Evolutionary conservation across 2,888 invertebrate genomes (phyloP).

Genomic region (Macrostomum cliftonense): DNA sequence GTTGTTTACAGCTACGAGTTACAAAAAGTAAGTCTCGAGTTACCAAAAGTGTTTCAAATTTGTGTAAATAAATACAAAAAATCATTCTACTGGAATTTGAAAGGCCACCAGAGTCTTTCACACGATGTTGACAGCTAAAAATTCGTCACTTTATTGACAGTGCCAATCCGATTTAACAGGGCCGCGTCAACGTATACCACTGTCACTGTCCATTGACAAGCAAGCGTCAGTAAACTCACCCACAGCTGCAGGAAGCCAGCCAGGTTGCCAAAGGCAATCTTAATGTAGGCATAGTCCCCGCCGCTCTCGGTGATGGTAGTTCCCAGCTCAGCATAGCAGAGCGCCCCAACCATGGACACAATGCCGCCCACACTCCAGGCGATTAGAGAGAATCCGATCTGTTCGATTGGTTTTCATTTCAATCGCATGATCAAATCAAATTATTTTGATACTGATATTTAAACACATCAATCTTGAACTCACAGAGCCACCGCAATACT

Average conservation of each 20-base stretch:
- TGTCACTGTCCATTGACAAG: too few species aligned
- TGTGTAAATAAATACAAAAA: too few species aligned
- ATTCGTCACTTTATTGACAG: too few species aligned
- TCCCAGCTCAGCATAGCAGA: slow-evolving; percentile 36
- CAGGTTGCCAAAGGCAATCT: slow-evolving; percentile 65
- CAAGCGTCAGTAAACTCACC: slow-evolving; percentile 31
- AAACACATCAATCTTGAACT: too few species aligned
- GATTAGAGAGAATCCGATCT: slow-evolving; percentile 25
- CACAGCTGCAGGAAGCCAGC: slow-evolving; percentile 65
- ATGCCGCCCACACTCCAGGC: slow-evolving; percentile 31
- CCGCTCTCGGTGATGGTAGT: slow-evolving; percentile 42
- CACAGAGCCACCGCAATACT: neutral
- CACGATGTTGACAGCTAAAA: too few species aligned
- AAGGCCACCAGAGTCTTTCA: too few species aligned
- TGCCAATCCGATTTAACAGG: too few species aligned
- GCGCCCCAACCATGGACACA: slow-evolving; percentile 29
- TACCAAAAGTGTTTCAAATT: too few species aligned
- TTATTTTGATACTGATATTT: neutral
- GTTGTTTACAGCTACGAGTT: too few species aligned
- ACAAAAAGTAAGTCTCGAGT: too few species aligned
- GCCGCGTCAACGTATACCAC: too few species aligned
- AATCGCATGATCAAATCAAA: neutral
- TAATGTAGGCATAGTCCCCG: slow-evolving; percentile 73
- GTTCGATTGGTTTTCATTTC: neutral
- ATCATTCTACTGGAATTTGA: too few species aligned